Percentiles rank a stretch among this genome's conserved stretches.
Evolutionary conservation across 2,113 vertebrate genomes (phyloP).

Genomic region (Psittacara wagleri): DNA sequence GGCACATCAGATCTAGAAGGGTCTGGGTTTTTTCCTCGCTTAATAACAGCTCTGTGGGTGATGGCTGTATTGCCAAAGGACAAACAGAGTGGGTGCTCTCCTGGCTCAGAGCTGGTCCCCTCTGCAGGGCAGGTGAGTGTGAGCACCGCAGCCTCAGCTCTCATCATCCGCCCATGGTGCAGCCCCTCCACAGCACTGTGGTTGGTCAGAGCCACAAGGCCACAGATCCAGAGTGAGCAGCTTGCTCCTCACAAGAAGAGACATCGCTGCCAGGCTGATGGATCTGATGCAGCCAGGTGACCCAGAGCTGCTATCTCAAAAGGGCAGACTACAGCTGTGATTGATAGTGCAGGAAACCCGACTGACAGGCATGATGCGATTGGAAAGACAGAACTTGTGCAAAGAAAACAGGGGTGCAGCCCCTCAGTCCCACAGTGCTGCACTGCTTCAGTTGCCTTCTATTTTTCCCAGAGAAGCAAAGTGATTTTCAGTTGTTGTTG

Average conservation of each 20-base stretch:
- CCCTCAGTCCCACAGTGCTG: rapidly evolving
- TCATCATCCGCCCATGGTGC: rapidly evolving
- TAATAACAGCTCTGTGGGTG: rapidly evolving
- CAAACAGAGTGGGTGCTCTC: rapidly evolving
- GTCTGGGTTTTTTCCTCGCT: not conserved
- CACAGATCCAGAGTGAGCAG: rapidly evolving
- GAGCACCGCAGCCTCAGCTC: rapidly evolving
- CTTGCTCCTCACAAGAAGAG: not conserved
- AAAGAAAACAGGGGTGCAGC: rapidly evolving
- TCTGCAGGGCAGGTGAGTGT: not conserved
- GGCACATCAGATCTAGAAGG: not conserved
- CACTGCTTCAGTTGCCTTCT: rapidly evolving
- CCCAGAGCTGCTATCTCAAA: not conserved
- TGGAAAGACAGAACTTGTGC: not conserved
- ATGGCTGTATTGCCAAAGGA: rapidly evolving
- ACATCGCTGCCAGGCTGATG: rapidly evolving
- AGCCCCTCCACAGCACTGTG: not conserved
- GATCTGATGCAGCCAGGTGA: rapidly evolving
- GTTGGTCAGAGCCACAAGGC: not conserved
- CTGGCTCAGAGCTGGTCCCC: not conserved
- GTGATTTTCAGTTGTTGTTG: not conserved
- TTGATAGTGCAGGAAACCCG: not conserved
- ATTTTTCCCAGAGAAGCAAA: not conserved
- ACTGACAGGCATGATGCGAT: not conserved
- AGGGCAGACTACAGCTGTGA: not conserved